Evolutionary conservation across 2,888 invertebrate genomes (phyloP).

Genomic region (Archaeoteleia sp.): DNA sequence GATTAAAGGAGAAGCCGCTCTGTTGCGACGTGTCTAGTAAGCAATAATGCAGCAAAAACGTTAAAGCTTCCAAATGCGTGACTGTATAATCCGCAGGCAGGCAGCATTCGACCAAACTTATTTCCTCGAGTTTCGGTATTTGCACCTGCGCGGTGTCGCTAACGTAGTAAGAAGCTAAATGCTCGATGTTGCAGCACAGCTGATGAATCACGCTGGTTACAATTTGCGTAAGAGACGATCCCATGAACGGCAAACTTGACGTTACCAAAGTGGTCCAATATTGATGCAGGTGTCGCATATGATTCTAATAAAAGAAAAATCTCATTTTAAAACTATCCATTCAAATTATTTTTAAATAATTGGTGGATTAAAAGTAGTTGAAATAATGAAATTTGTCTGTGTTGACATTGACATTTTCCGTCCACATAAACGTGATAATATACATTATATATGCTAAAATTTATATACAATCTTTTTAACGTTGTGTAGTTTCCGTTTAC

Average conservation of each 20-base stretch:
- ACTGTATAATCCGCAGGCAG: slow-evolving; percentile 86
- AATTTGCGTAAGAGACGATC: slow-evolving; percentile 84
- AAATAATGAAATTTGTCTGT: too few relatives aligned
- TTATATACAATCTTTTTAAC: too few relatives aligned
- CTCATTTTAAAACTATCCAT: too few relatives aligned
- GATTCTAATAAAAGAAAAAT: too few relatives aligned
- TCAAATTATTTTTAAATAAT: not conserved
- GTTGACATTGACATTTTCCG: too few relatives aligned
- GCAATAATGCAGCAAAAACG: slow-evolving; percentile 87
- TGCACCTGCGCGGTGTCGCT: slow-evolving; percentile 60
- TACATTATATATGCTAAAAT: too few relatives aligned
- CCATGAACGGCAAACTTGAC: slow-evolving; percentile 87
- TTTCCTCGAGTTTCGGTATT: slow-evolving; percentile 62
- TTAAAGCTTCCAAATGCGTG: slow-evolving; percentile 85
- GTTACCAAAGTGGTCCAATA: slow-evolving; percentile 90
- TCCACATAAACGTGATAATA: too few relatives aligned
- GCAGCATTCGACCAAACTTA: slow-evolving; percentile 74
- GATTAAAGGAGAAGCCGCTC: slow-evolving; percentile 78
- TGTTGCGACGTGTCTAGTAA: slow-evolving; percentile 82
- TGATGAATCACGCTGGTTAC: slow-evolving; percentile 87
- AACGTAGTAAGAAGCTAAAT: slow-evolving; percentile 72
- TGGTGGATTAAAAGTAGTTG: not conserved
- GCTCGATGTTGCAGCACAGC: slow-evolving; percentile 86
- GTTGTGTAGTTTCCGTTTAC: too few relatives aligned
- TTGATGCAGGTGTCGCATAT: slow-evolving; percentile 84